Evolutionary conservation across 2,113 vertebrate genomes (phyloP).

Genomic region (Helogale parvula): DNA sequence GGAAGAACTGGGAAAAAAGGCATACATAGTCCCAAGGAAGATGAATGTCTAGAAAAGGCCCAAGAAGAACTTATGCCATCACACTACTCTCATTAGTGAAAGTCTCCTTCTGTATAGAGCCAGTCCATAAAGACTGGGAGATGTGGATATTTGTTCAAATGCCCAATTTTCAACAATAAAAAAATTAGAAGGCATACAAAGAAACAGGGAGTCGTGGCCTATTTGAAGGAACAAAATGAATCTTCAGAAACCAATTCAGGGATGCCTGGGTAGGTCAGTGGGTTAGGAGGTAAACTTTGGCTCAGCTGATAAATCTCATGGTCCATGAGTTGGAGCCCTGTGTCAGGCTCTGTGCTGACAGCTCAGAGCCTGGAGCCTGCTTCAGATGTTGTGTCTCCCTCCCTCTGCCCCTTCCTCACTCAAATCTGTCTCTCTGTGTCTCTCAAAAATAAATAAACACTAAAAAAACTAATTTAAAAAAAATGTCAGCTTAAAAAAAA

Average conservation of each 20-base stretch:
- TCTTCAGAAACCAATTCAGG: background rate
- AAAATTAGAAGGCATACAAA: background rate
- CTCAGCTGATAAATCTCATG: no score
- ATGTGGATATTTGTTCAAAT: background rate
- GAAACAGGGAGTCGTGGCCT: background rate
- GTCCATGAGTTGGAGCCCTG: no score
- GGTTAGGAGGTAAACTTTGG: no score
- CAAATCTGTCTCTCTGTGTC: no score
- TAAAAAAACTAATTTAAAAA: no score
- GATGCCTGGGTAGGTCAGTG: no score
- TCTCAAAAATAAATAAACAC: no score
- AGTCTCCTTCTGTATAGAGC: background rate
- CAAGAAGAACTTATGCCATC: background rate
- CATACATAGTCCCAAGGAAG: background rate
- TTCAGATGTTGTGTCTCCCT: no score
- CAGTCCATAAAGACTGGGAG: background rate
- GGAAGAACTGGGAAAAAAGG: background rate
- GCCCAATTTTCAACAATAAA: background rate
- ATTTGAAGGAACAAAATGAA: background rate
- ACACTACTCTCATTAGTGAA: background rate
- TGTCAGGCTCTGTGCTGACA: no score
- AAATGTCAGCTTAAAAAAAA: no score
- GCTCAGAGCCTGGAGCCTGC: no score
- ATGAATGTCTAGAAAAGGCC: background rate
- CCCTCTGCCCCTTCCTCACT: no score